Evolutionary conservation across 2,888 invertebrate species (phyloP), one percentile per base, ranked within the genome.

Genomic region (Leptopilina drosophilae): DNA sequence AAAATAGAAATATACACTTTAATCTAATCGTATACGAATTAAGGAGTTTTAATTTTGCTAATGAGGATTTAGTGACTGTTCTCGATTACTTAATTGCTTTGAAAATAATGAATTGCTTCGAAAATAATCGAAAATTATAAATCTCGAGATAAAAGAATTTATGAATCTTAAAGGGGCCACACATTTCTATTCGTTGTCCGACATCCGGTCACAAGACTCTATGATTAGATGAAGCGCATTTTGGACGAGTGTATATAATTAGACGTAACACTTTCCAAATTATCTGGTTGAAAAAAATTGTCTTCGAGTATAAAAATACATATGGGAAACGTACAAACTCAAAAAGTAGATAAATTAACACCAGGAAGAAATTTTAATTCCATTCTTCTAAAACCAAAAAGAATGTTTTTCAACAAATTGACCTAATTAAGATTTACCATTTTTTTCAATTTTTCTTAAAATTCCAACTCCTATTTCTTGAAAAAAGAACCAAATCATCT

Each of bases 211-310:
- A 62, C 62, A 62, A 7, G 62, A 62, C 62, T 59, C 59, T 62
- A 62, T 62, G 62, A 62, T 62, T 62, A 62, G 62, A 62, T 15
- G 62, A 62, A 62, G 62, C 62, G 15, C 62, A 62, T 62, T 62
- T 62, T 62, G 15, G 20, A 62, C 6, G 62, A 62, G 20, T 62
- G 62, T 59, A n/a, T 59, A 62, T 62, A 20, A 62, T 62, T 62
- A 62, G 62, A 62, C 20, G 20, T 20, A 62, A 62, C 62, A 62
- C 15, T 62, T 62, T 62, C 62, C 15, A 15, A 62, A 62, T 62
- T 59, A 62, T 20, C 9, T 62, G 9, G 15, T 20, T 15, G 20
- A 62, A 59, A 59, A 59, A n/a, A 59, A n/a, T 15, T 59, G 3
- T 59, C 59, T 59, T 15, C n/a, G 15, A 46, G 49, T 49, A 49